Evolutionary conservation across 2,113 vertebrate genomes (phyloP), one percentile per base, ranked within the genome.

Genomic region (Mobula birostris): DNA sequence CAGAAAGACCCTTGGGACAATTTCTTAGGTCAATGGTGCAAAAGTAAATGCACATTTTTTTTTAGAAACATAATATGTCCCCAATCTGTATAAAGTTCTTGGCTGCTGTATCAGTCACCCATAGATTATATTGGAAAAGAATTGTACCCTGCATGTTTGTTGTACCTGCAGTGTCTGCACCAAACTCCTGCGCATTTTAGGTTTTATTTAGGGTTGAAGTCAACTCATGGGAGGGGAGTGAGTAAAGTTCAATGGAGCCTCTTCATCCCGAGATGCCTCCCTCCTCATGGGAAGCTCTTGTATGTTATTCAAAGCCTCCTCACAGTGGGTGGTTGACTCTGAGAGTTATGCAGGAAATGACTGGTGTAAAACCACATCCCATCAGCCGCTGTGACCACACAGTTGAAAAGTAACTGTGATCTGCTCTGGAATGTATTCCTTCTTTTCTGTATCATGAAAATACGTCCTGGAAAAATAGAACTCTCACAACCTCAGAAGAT

Each of bases 351-450:
- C 58, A 85, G 56, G 48, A 88, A 88, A 17, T 88, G 85, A 66
- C 85, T 88, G 85, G 58, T 63, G 85, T 88, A 88, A 88, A 88
- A n/a, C 58, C 85, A 88, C 85, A 66, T 88, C 85, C 58, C 61
- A 88, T 88, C 85, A 88, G 9, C 85, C 14, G 14, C 85, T 32
- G 27, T 61, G 85, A 88, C 85, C 85, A 88, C 83, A 87, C 58
- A 88, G 27, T 66, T 88, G 85, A 63, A 88, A 29, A 7, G 12
- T 21, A 58, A 82, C 79, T 27, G 56, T 19, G 80, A 9, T 58
- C 48, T 83, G 21, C 80, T 27, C 48, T 83, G 80, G 21, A 56
- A 58, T 56, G 56, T 27, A 58, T 83, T 83, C 80, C 56, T 56
- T 56, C 7, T 83, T 83, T 58, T 9, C 58, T 32, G 1, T 17